Base-by-base conservation (phyloP, 1,140 invertebrate genomes). In the Maniola jurtina region DNA sequence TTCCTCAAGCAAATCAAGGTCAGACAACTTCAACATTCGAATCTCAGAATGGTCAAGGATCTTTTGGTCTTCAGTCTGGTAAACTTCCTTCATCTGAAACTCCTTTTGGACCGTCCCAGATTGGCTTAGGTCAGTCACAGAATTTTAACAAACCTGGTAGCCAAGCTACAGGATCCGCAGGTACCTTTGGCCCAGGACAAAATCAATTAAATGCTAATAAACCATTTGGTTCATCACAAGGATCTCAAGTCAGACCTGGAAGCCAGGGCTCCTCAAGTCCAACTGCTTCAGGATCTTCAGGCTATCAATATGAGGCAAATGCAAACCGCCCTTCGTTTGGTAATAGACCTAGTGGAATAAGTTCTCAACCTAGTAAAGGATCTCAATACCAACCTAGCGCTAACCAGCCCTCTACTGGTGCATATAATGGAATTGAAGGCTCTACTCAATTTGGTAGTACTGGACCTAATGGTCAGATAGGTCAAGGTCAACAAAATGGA, bases 401-500 rank as follows among this genome's bases (percentile, higher is more conserved):
- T 13, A 36, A 34, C 15, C 9, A 55, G n/a, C 54, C 54, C 2
- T 35, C 15, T 25, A 15, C 2, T 35, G 54, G 54, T 7, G 6
- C 13, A 55, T 35, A 11, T 13, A 55, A 55, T 34, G 34, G n/a
- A 25, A 25, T 34, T 11, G 1, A 16, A 33, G 50, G 50, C 5
- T 48, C 45, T 6, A 8, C 50, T 9, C 50, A 54, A 33, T 54
- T 54, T 36, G n/a, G 36, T 61, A 42, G n/a, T 5, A 61, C 34
- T 14, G 59, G 59, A 15, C 50, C 25, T 50, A 25, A 36, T n/a
- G 33, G 25, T 14, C 14, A n/a, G 47, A 33, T 16, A 48, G 42
- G 45, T 42, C 45, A 35, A 33, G 14, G 36, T 42, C 56, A 50
- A 65, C 65, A 67, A 67, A 56, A 34, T 57, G 58, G 50, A 55